phyloP scores from a whole-genome alignment of 2,113 vertebrate species.

The Proterorhinus semilunaris region DNA sequence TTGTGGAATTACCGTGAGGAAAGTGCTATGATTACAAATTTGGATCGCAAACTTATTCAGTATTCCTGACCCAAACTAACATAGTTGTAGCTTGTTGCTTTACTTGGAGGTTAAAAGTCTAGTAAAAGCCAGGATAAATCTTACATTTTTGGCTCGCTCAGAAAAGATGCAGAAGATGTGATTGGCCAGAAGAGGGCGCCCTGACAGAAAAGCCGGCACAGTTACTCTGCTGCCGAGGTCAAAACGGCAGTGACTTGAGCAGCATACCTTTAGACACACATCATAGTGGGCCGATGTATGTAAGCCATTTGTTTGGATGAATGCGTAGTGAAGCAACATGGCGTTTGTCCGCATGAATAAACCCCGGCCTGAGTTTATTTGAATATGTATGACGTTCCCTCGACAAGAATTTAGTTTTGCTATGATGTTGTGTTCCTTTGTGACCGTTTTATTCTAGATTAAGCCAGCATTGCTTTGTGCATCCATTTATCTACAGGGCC shows the following conservation, averaged over 20 bases:
- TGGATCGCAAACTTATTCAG: slow-evolving; percentile 5
- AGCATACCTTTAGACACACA: not conserved
- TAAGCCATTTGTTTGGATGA: not conserved
- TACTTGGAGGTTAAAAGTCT: not conserved
- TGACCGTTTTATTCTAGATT: not conserved
- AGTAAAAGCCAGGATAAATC: not conserved
- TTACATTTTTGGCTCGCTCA: not conserved
- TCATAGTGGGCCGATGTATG: not conserved
- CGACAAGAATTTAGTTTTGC: not conserved
- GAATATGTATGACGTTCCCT: slow-evolving; percentile 3
- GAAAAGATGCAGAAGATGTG: slow-evolving; percentile 10
- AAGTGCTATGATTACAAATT: slow-evolving; percentile 8
- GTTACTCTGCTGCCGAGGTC: not conserved
- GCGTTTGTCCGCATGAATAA: slow-evolving; percentile 7
- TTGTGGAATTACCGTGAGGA: slow-evolving; percentile 14
- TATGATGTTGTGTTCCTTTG: too few species aligned
- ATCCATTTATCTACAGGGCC: not conserved
- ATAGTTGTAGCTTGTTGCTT: not conserved
- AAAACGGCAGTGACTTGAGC: not conserved
- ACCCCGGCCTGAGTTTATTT: slow-evolving; percentile 9
- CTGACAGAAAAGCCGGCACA: slow-evolving; percentile 2
- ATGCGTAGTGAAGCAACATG: not conserved
- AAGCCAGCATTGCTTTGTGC: not conserved
- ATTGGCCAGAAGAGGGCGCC: slow-evolving; percentile 39
- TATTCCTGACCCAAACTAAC: not conserved